Conservation (phyloP, 2,797 vertebrate species). For the Toxotes lorentzi region DNA sequence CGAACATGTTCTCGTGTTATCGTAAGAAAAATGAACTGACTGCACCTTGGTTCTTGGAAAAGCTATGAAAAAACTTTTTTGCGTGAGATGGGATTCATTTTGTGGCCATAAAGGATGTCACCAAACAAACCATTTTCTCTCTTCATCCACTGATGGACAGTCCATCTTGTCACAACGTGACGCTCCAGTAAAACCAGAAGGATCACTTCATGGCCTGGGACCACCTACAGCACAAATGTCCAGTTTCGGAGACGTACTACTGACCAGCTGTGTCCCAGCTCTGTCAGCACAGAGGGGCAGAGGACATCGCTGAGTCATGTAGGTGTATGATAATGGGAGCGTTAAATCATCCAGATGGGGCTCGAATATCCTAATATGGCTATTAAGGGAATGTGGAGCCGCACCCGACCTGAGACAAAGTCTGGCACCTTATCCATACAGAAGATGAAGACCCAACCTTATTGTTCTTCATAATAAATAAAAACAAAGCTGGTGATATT, state of each 20-base stretch:
- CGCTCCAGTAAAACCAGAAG: slow-evolving; percentile 40
- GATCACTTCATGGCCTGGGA: slow-evolving; percentile 43
- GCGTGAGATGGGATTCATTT: slow-evolving; percentile 19
- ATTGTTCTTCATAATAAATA: neutral
- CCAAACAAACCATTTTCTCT: slow-evolving; percentile 23
- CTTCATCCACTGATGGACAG: slow-evolving; percentile 32
- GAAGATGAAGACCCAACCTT: slow-evolving; percentile 12
- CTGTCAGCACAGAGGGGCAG: slow-evolving; percentile 43
- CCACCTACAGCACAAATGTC: slow-evolving; percentile 52
- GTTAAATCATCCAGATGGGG: slow-evolving; percentile 72
- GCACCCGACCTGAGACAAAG: too few species aligned
- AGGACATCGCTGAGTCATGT: slow-evolving; percentile 68
- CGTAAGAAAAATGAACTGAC: neutral
- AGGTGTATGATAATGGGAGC: slow-evolving; percentile 62
- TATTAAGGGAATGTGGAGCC: slow-evolving; percentile 23
- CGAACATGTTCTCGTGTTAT: neutral
- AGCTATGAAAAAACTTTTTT: slow-evolving; percentile 5
- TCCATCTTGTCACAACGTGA: slow-evolving; percentile 45
- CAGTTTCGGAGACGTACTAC: slow-evolving; percentile 47
- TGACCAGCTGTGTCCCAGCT: slow-evolving; percentile 39
- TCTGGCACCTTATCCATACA: slow-evolving; percentile 4
- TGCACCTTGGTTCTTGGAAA: neutral
- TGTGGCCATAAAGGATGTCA: slow-evolving; percentile 19
- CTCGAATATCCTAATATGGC: slow-evolving; percentile 55
- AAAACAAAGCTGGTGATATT: neutral